Conservation (phyloP, 92 coral and sea anemone genomes). For the Palythoa grandiflora region DNA sequence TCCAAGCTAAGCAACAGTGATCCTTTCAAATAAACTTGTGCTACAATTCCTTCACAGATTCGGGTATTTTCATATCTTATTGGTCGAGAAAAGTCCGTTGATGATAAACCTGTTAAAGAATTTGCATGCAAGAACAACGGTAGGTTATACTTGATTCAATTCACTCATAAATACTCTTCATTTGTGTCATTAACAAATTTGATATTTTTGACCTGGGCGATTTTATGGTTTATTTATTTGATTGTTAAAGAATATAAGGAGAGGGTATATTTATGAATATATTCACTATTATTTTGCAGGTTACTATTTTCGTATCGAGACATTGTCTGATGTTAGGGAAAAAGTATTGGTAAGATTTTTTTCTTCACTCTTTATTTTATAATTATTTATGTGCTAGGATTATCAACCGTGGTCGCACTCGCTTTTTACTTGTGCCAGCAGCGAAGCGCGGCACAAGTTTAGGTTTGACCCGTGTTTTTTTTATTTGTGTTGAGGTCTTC, state of each 20-base stretch:
- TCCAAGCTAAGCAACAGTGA: neutral
- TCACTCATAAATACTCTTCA: too few relatives aligned
- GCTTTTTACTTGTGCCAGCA: too few relatives aligned
- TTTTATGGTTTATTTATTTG: too few relatives aligned
- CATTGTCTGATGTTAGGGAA: constrained; percentile 93
- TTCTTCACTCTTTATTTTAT: neutral
- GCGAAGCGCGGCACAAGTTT: too few relatives aligned
- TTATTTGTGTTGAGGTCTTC: too few relatives aligned
- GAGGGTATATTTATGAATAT: neutral
- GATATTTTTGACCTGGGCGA: too few relatives aligned
- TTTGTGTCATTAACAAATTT: too few relatives aligned
- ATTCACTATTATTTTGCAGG: constrained; percentile 58
- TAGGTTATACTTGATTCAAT: constrained; percentile 6
- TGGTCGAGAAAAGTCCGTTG: constrained; percentile 89
- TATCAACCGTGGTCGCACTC: too few relatives aligned
- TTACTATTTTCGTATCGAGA: constrained; percentile 88
- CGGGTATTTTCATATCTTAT: constrained; percentile 93
- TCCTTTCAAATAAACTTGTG: neutral
- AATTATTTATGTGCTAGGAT: too few relatives aligned
- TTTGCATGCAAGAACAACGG: constrained; percentile 79
- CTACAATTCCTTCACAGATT: constrained; percentile 59
- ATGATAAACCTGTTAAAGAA: constrained; percentile 69
- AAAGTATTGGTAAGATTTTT: constrained; percentile 87
- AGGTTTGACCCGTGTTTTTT: too few relatives aligned
- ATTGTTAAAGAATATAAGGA: too few relatives aligned